Conservation (phyloP, 2,888 invertebrate species). For the Notocelia uddmanniana region DNA sequence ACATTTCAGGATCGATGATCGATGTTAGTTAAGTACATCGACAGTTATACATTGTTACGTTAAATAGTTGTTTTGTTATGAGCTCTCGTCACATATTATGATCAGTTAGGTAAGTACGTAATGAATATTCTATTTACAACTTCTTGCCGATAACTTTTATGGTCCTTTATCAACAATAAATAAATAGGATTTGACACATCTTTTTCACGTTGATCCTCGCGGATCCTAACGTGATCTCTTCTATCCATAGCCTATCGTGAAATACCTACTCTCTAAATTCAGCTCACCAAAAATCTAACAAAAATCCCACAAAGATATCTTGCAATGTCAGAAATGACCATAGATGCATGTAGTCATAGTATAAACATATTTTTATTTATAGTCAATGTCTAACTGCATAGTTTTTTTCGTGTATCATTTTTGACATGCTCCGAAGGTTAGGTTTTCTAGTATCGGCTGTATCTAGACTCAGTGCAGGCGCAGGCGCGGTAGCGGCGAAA, state of each 20-base stretch:
- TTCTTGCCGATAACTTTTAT: not conserved
- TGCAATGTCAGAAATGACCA: not conserved
- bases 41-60: not conserved
- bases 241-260: too few species aligned
- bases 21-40: constrained; percentile 3
- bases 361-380: not conserved
- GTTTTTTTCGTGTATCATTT: not conserved
- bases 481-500: constrained; percentile 81
- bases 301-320: not conserved
- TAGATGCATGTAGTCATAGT: not conserved
- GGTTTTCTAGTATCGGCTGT: constrained; percentile 57
- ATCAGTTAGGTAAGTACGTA: not conserved
- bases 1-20: constrained; percentile 17
- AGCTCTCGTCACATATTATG: not conserved
- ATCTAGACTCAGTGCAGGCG: constrained; percentile 61
- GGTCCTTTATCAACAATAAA: constrained; percentile 11
- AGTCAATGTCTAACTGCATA: not conserved
- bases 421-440: constrained; percentile 52
- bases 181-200: constrained; percentile 4
- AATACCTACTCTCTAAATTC: too few species aligned
- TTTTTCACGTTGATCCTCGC: not conserved
- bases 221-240: too few species aligned
- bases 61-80: not conserved
- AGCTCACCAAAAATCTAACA: too few species aligned
- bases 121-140: not conserved